Base-by-base conservation (phyloP, 2,113 vertebrate genomes). In the Drymodes brunneopygia region DNA sequence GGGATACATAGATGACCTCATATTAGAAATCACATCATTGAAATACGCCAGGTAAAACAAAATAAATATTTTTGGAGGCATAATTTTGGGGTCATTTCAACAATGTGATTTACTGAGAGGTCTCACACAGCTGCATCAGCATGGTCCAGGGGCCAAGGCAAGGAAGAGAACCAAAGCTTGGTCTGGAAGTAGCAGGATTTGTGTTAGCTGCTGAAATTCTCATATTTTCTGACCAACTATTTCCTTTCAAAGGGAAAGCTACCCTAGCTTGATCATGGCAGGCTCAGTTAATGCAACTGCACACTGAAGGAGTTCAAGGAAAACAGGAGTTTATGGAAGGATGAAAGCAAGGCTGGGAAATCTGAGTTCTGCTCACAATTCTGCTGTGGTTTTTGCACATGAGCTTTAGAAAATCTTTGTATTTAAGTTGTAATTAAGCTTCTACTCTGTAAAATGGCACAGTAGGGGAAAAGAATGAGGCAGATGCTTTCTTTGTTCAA, bases 61-160 rank as follows among this genome's bases (percentile, higher is more conserved):
- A 74, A 53, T 8, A 45, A 5, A 4, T 50, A 11, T 35, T 84
- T 95, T 58, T 61, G 4, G 31, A 74, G 12, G 14, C 11, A 45
- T 78, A 57, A 40, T 50, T 50, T 38, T 3, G 1, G 21, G 21
- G 18, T 19, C 7, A 29, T 71, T 75, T 71, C 7, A 33, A 27
- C 29, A 31, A 12, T 0, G 0, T 67, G 23, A 67, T 84, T 91
- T 81, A 87, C 15, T 2, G 1, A 66, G 36, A 2, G 0, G 3
- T 22, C n/a, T 38, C 28, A 36, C 1, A 1, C 10, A 64, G 38
- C 48, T 50, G 13, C 4, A 0, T 62, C 14, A 62, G 10, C 6
- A 8, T 9, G 7, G 12, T 79, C 21, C 38, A 33, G 31, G 9
- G 15, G 3, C 23, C 1, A 4, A 69, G 16, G 12, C 0, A 3